These are phyloP conservation scores for Eurystomus gularis DNA, from an alignment of 2,113 vertebrate genomes.

Conservation along the genomic window DNA sequence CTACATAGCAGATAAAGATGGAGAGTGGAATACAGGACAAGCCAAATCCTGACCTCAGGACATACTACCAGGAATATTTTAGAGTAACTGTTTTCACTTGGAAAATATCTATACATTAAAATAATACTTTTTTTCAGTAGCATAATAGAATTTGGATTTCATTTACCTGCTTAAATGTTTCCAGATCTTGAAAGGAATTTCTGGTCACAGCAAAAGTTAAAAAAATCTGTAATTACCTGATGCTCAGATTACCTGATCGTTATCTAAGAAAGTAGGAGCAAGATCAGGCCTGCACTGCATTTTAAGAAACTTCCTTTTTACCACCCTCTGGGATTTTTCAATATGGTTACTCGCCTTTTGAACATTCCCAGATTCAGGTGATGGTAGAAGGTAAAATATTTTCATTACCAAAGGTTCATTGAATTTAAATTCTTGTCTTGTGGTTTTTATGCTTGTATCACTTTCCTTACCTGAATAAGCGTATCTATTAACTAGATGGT, in stretches of 20 bases:
- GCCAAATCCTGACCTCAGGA: not conserved
- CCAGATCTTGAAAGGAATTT: not conserved
- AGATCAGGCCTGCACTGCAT: not conserved
- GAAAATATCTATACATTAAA: not conserved
- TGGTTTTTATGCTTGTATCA: not conserved
- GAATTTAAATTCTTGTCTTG: not conserved
- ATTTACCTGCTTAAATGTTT: not conserved
- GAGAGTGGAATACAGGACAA: not conserved
- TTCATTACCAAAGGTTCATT: not conserved
- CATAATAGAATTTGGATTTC: not conserved
- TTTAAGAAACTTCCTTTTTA: not conserved
- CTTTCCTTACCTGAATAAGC: not conserved
- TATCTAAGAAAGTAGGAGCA: not conserved
- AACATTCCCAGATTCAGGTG: not conserved
- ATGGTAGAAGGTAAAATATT: not conserved
- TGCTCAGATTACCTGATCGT: not conserved
- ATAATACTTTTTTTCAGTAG: not conserved
- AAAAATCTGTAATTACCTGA: not conserved
- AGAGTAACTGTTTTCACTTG: not conserved
- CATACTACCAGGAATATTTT: not conserved
- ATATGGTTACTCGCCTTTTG: not conserved
- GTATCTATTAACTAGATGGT: not conserved
- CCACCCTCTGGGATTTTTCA: not conserved
- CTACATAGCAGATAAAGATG: not conserved
- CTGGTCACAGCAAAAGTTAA: not conserved